Conservation (phyloP, 2,797 vertebrate genomes). For the Tamandua tetradactyla region DNA sequence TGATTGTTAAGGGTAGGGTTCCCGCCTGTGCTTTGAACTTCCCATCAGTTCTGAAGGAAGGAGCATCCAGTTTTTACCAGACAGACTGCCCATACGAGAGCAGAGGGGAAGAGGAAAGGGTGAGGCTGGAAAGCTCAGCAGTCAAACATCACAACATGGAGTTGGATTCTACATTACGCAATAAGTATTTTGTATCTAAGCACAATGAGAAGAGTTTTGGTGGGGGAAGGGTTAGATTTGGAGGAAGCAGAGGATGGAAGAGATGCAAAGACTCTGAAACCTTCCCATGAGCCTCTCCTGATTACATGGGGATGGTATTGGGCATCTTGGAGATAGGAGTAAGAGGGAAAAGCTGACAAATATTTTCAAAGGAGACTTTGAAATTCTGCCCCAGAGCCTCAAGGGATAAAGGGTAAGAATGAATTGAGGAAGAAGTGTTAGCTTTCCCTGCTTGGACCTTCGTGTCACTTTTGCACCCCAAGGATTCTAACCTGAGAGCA, state of each 20-base stretch:
- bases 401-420: not conserved
- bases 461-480: not conserved
- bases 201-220: not conserved
- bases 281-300: not conserved
- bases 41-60: too few species aligned
- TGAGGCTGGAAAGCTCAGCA: not conserved
- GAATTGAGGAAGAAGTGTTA: not conserved
- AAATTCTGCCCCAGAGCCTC: not conserved
- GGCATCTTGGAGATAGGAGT: not conserved
- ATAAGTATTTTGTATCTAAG: not conserved
- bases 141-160: not conserved
- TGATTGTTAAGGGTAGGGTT: too few species aligned
- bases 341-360: not conserved
- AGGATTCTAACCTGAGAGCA: not conserved
- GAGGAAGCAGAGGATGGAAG: not conserved
- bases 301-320: too few species aligned
- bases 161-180: not conserved
- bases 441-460: not conserved
- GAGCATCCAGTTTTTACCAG: not conserved
- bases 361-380: not conserved
- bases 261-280: not conserved
- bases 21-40: not conserved
- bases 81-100: too few species aligned
- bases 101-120: not conserved
- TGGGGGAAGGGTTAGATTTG: not conserved